Base-by-base conservation (phyloP, 2,797 vertebrate species). In the Sebastiscus tertius region DNA sequence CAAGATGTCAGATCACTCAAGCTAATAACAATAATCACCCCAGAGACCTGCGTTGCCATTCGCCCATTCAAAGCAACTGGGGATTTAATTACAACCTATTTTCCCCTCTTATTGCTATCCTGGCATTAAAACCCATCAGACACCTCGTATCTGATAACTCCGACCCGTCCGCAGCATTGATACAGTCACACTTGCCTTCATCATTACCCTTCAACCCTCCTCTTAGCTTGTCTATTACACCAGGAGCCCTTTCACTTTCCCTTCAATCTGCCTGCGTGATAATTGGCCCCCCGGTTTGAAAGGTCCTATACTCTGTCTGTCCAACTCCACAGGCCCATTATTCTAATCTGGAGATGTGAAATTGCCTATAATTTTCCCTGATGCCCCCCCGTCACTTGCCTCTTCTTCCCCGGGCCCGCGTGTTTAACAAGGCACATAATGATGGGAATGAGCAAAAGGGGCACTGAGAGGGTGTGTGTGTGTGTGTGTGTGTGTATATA, bases 311-410 rank as follows among this genome's bases (percentile, higher is more conserved):
- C 91, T 93, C 92, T 91, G 92, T 93, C 93, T 92, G 94, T 95
- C 94, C 93, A 91, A 95, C 92, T 93, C 85, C 92, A 92, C 88
- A 70, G 88, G 92, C 93, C 93, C 93, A 96, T 96, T 96, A 96
- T 96, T 96, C 93, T 95, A 94, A 96, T 96, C 94, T 95, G 86
- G 90, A 96, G 94, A 96, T 96, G 96, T 95, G 89, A 96, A 96
- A 96, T 96, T 96, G 94, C 95, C 95, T 94, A 93, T 96, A 96
- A 96, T 97, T 96, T 96, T 86, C 93, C 90, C 92, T 92, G 94
- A 95, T 95, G 93, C 87, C 90, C 46, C 90, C 16, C 91, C 87
- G 87, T 94, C 92, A 93, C 93, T 94, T 94, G 90, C 92, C 88
- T 92, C 93, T 90, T 95, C 90, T 93, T 94, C 87, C 83, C 86